Evolutionary conservation across 1,140 invertebrate genomes (phyloP).

Genomic region (Brachionus rubens): DNA sequence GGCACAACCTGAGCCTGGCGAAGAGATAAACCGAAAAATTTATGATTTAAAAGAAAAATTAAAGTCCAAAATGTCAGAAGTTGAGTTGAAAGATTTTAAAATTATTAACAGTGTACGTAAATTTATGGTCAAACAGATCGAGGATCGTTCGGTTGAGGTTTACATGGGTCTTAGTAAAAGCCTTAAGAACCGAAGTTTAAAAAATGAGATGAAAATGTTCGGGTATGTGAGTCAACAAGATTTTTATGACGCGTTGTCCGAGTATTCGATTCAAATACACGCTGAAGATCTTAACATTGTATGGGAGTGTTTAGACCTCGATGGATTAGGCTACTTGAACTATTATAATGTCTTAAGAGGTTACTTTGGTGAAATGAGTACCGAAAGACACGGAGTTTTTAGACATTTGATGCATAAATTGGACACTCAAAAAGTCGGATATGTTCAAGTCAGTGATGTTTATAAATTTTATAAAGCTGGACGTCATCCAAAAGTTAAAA

Average conservation of each 20-base stretch:
- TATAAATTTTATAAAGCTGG: conserved; percentile 58
- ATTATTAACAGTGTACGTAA: conserved; percentile 29
- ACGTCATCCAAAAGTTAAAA: conserved; percentile 49
- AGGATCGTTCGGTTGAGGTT: conserved; percentile 28
- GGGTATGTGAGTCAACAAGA: conserved; percentile 9
- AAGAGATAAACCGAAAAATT: conserved; percentile 16
- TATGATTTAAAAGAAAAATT: neutral
- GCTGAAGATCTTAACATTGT: conserved; percentile 47
- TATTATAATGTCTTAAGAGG: conserved; percentile 55
- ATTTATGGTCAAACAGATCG: conserved; percentile 39
- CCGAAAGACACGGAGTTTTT: conserved; percentile 55
- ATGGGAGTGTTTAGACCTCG: conserved; percentile 56
- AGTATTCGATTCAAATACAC: conserved; percentile 16
- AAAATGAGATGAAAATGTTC: conserved; percentile 11
- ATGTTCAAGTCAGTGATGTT: conserved; percentile 54
- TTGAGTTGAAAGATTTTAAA: neutral
- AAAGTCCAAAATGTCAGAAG: neutral
- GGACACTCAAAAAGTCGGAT: conserved; percentile 53
- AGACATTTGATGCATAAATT: conserved; percentile 57
- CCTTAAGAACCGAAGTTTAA: neutral
- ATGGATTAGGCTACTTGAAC: conserved; percentile 52
- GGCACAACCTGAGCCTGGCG: neutral
- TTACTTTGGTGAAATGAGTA: conserved; percentile 57
- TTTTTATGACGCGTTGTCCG: conserved; percentile 14
- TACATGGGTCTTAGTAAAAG: conserved; percentile 33